Evolutionary conservation across 2,797 vertebrate genomes (phyloP).

Genomic region (Cheirogaleus major): DNA sequence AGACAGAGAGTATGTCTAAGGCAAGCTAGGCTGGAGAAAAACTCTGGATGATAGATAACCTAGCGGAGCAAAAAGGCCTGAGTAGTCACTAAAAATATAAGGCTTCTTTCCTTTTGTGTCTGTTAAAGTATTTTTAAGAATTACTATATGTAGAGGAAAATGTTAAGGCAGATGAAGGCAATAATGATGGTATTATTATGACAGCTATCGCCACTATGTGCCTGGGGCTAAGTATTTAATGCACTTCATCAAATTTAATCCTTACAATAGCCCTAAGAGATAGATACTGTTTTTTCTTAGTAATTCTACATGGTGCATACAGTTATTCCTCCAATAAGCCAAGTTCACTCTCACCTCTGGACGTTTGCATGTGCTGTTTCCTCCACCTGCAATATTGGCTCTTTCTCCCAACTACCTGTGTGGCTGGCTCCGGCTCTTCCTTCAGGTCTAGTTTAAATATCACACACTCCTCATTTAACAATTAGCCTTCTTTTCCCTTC

Average conservation of each 20-base stretch:
- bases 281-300: background rate
- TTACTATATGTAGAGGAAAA: background rate
- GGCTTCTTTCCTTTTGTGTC: background rate
- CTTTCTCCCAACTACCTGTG: background rate
- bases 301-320: background rate
- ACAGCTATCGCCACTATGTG: background rate
- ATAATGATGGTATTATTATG: background rate
- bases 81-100: conserved; percentile 29
- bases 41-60: background rate
- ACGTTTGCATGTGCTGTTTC: background rate
- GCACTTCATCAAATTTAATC: background rate
- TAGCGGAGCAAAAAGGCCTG: background rate
- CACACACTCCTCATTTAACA: background rate
- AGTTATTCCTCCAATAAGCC: background rate
- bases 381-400: background rate
- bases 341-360: background rate
- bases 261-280: background rate
- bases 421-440: background rate
- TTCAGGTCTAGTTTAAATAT: background rate
- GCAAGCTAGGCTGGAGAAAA: background rate
- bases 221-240: background rate
- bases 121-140: conserved; percentile 31
- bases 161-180: conserved; percentile 34
- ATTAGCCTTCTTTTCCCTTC: background rate
- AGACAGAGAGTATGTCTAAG: background rate